Conservation (phyloP, 2,113 vertebrate species). For the Aptenodytes patagonicus region DNA sequence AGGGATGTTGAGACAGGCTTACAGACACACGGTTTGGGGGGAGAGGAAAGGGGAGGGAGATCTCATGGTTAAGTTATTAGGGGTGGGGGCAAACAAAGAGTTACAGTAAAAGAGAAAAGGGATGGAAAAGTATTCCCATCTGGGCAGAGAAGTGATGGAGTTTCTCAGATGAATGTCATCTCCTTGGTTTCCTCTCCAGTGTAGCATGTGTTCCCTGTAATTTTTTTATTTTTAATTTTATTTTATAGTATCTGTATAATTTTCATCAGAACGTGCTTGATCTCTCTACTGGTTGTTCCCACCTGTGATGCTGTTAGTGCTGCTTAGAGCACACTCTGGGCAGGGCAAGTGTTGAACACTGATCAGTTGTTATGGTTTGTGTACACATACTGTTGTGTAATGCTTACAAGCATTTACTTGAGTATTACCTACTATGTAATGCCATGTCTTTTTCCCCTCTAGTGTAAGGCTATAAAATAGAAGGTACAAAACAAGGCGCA, state of each 20-base stretch:
- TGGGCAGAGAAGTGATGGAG: not conserved
- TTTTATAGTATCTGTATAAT: not conserved
- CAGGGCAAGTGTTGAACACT: not conserved
- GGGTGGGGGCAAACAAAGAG: not conserved
- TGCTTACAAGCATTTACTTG: not conserved
- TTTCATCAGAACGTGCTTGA: not conserved
- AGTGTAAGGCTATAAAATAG: not conserved
- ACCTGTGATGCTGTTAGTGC: rapidly evolving
- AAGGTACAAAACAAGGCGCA: not conserved
- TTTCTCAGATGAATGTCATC: not conserved
- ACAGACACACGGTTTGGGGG: not conserved
- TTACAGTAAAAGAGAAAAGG: not conserved
- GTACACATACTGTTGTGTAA: not conserved
- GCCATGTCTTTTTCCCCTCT: not conserved
- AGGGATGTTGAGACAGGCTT: not conserved
- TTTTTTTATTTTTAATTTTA: too few species aligned
- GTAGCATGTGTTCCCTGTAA: not conserved
- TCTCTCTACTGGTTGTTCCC: not conserved
- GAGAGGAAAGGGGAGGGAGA: not conserved
- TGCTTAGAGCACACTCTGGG: not conserved
- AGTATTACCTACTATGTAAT: not conserved
- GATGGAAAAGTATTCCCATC: not conserved
- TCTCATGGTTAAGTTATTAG: not conserved
- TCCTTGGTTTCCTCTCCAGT: not conserved
- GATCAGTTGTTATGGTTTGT: not conserved